These are phyloP conservation scores for Naso thynnoides DNA, from an alignment of 2,797 vertebrate genomes.

Conservation along the genomic window DNA sequence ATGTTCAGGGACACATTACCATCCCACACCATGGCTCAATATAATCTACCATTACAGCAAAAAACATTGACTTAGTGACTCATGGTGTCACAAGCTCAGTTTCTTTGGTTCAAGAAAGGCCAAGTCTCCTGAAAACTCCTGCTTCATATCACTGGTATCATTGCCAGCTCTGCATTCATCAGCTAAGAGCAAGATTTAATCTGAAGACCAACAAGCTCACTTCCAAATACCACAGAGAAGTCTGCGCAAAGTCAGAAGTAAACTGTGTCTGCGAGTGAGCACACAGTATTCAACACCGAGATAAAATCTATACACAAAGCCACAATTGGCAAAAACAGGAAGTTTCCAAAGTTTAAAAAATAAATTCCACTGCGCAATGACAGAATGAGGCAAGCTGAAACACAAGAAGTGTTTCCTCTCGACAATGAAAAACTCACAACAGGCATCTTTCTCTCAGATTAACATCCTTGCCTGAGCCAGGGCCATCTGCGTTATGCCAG, in stretches of 20 bases:
- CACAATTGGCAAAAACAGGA: slow-evolving; percentile 47
- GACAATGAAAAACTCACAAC: slow-evolving; percentile 57
- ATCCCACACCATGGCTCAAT: slow-evolving; percentile 6
- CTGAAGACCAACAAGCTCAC: slow-evolving; percentile 58
- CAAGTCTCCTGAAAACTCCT: slow-evolving; percentile 37
- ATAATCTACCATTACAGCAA: slow-evolving; percentile 16
- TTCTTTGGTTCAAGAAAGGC: slow-evolving; percentile 33
- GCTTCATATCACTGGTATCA: slow-evolving; percentile 46
- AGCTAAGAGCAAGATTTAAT: slow-evolving; percentile 64
- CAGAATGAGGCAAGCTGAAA: slow-evolving; percentile 39
- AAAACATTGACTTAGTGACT: slow-evolving; percentile 19
- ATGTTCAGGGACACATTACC: not conserved
- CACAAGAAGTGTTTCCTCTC: slow-evolving; percentile 41
- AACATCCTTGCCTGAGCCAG: slow-evolving; percentile 70
- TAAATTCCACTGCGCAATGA: slow-evolving; percentile 33
- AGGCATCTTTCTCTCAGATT: slow-evolving; percentile 65
- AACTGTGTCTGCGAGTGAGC: slow-evolving; percentile 36
- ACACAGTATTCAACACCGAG: slow-evolving; percentile 23
- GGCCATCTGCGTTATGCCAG: slow-evolving; percentile 76
- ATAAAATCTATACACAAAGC: slow-evolving; percentile 52
- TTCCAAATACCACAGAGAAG: slow-evolving; percentile 71
- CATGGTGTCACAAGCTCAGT: slow-evolving; percentile 15
- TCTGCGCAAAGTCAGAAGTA: slow-evolving; percentile 53
- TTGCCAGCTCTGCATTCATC: slow-evolving; percentile 41
- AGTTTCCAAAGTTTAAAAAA: slow-evolving; percentile 56